phyloP scores from a whole-genome alignment of 2,113 vertebrate species.

The Alouatta palliata region DNA sequence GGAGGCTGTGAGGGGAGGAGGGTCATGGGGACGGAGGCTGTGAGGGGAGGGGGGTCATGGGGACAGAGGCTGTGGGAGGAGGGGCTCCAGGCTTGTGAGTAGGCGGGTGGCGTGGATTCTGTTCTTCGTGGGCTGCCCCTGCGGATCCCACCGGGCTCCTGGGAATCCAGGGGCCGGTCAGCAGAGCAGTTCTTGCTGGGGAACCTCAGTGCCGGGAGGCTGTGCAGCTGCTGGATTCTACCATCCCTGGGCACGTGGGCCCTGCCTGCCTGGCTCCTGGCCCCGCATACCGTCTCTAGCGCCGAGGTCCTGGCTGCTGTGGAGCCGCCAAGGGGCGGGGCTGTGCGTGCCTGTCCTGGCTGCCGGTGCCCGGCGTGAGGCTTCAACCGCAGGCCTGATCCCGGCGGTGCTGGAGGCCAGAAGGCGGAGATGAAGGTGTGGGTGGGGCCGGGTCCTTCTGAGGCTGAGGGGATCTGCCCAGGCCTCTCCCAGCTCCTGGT shows the following conservation, averaged over 20 bases:
- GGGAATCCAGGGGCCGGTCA: neutral
- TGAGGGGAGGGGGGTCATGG: too few relatives aligned
- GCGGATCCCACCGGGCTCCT: rapidly evolving
- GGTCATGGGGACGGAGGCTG: too few relatives aligned
- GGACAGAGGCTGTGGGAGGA: too few relatives aligned
- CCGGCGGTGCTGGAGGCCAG: neutral
- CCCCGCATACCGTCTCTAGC: neutral
- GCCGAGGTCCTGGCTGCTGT: too few relatives aligned
- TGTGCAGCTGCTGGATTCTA: neutral
- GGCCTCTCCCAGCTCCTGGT: neutral
- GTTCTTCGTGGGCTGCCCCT: neutral
- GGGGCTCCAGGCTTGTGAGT: neutral
- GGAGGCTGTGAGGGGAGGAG: too few relatives aligned
- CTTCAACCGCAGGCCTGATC: too few relatives aligned
- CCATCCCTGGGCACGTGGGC: neutral
- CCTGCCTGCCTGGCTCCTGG: neutral
- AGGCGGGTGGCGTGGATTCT: neutral
- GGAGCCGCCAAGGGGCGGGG: neutral
- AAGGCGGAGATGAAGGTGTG: neutral
- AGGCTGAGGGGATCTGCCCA: neutral
- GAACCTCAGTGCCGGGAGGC: neutral
- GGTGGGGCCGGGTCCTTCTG: neutral
- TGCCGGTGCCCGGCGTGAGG: too few relatives aligned
- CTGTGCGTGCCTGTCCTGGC: neutral
- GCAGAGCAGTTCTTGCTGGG: neutral